Conservation (phyloP, 2,113 vertebrate species). For the Peromyscus maniculatus region DNA sequence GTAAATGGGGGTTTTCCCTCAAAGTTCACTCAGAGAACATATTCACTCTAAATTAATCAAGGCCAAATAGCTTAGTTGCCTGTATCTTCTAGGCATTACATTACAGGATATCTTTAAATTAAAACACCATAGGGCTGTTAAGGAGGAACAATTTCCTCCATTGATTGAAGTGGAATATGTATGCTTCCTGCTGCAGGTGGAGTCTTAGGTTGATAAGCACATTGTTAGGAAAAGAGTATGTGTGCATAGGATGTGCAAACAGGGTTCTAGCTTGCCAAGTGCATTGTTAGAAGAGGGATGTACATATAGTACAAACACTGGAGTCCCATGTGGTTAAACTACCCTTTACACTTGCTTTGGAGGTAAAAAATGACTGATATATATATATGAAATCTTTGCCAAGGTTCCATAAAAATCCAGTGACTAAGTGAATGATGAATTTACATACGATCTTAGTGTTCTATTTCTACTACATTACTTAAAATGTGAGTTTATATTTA, state of each 20-base stretch:
- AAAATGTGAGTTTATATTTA: neutral
- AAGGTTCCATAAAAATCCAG: neutral
- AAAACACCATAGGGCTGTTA: neutral
- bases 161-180: neutral
- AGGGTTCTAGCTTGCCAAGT: too few species aligned
- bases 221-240: neutral
- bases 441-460: neutral
- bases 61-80: neutral
- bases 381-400: neutral
- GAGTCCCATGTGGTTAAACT: neutral
- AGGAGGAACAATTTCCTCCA: neutral
- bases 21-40: neutral
- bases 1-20: neutral
- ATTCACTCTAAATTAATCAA: neutral
- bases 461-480: neutral
- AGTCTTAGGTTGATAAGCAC: neutral
- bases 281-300: neutral
- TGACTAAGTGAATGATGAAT: neutral
- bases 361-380: fast-evolving
- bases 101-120: neutral
- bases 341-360: neutral
- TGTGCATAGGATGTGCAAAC: neutral
- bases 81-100: neutral
- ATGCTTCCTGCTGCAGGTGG: neutral
- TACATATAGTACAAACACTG: neutral